phyloP scores from a whole-genome alignment of 1,140 invertebrate genomes.

The Pogonomyrmex barbatus region DNA sequence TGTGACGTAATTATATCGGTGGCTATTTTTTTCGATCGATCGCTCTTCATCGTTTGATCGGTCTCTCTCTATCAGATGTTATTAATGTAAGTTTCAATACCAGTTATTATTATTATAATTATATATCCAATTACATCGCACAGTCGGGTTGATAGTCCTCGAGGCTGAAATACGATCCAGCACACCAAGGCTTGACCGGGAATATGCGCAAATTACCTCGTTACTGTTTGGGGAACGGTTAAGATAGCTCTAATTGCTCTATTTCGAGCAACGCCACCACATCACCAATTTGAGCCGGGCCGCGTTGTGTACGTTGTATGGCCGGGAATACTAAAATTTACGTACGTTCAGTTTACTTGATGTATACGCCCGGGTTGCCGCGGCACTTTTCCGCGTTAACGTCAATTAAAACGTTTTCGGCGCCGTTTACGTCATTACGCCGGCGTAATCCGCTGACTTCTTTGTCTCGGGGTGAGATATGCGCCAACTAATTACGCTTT shows the following conservation, averaged over 20 bases:
- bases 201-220: conserved; percentile 61
- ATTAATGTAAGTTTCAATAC: neutral
- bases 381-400: conserved; percentile 47
- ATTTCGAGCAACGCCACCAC: conserved; percentile 39
- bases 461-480: conserved; percentile 27
- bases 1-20: neutral
- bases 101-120: neutral
- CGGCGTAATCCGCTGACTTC: conserved; percentile 37
- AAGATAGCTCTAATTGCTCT: conserved; percentile 59
- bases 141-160: neutral
- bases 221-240: conserved; percentile 49
- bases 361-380: conserved; percentile 28
- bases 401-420: conserved; percentile 48
- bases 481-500: conserved; percentile 55
- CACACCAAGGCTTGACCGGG: conserved; percentile 23
- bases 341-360: conserved; percentile 29
- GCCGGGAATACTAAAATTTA: conserved; percentile 50
- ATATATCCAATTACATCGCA: neutral
- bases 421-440: conserved; percentile 34
- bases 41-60: too few species aligned
- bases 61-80: neutral
- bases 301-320: conserved; percentile 9
- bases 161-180: conserved; percentile 9
- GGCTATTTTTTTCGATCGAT: neutral
- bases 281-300: conserved; percentile 29